Base-by-base conservation (phyloP, 2,888 invertebrate species). In the Polydrusus tereticollis region DNA sequence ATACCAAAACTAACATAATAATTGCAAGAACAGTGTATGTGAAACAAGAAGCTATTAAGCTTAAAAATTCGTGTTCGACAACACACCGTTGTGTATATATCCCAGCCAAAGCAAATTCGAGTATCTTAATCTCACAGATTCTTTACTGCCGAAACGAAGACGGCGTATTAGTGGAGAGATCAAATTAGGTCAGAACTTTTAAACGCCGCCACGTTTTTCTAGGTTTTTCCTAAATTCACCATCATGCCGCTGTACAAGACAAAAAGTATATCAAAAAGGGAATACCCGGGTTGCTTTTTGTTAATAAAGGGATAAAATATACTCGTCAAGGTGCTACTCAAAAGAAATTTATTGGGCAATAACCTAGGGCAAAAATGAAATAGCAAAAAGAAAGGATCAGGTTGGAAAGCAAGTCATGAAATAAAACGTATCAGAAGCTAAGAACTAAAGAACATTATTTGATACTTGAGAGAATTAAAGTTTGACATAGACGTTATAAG, bases 181-280 rank as follows among this genome's bases (percentile, higher is more conserved):
- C 62, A 60, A 69, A 62, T 63, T 63, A 62, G 69, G 69, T 69
- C 69, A 69, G 57, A 69, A 62, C 69, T 69, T 69, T 69, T 63
- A 55, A 69, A 69, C 55, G 26, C 69, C 64, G 36, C 69, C 21
- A 58, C 58, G 64, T 69, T 69, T 64, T 64, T 64, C 64, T 64
- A 47, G 58, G 45, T 69, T 55, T 63, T 69, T 63, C 69, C 55
- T 60, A 69, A 69, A 69, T 69, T 29, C 41, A 26, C 23, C 50
- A 63, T 69, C 62, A 69, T 63, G 57, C 55, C 63, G 14, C 41
- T 62, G 62, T 62, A 33, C 45, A 43, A 18, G 41, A 63, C 45
- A 68, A 60, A 60, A 62, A 62, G 43, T 59, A 68, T 68, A 47
- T 60, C n/a, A 60, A 68, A 50, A 50, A 26, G 52, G 68, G 38